Evolutionary conservation across 2,888 invertebrate genomes (phyloP).

Genomic region (Lepidocyrtoides sp.): DNA sequence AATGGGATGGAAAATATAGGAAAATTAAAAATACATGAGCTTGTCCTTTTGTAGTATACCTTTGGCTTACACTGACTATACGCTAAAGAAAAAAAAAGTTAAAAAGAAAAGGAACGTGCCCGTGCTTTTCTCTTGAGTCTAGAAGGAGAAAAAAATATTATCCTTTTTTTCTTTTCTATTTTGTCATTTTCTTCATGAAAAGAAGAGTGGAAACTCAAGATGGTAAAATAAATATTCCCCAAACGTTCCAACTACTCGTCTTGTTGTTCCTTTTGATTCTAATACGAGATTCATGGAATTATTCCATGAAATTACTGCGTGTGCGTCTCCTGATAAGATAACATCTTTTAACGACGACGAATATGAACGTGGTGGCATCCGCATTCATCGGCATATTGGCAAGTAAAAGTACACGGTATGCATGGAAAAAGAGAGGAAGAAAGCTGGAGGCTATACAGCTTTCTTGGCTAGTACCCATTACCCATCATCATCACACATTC

Average conservation of each 20-base stretch:
- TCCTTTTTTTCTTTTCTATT: slow-evolving; percentile 3
- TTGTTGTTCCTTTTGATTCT: background rate
- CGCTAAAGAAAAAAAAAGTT: background rate
- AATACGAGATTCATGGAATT: slow-evolving; percentile 41
- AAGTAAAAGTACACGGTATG: background rate
- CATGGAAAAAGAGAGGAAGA: background rate
- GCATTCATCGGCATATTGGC: background rate
- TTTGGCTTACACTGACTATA: background rate
- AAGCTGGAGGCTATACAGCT: background rate
- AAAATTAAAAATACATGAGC: slow-evolving; percentile 48
- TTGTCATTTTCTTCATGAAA: slow-evolving; percentile 1
- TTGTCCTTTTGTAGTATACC: background rate
- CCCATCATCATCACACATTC: background rate
- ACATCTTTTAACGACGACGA: slow-evolving; percentile 5
- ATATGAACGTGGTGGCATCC: slow-evolving; percentile 19
- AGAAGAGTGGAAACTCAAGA: background rate
- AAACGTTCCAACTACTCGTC: background rate
- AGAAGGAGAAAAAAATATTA: background rate
- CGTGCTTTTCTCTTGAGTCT: background rate
- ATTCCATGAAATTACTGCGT: slow-evolving; percentile 30
- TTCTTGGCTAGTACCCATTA: background rate
- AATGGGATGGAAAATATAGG: slow-evolving; percentile 46
- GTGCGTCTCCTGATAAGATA: slow-evolving; percentile 25
- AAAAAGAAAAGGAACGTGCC: background rate
- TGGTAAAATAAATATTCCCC: slow-evolving; percentile 31